These are phyloP conservation scores for Sarcophaga variegata DNA, from an alignment of 2,888 invertebrate species.

Conservation along the genomic window DNA sequence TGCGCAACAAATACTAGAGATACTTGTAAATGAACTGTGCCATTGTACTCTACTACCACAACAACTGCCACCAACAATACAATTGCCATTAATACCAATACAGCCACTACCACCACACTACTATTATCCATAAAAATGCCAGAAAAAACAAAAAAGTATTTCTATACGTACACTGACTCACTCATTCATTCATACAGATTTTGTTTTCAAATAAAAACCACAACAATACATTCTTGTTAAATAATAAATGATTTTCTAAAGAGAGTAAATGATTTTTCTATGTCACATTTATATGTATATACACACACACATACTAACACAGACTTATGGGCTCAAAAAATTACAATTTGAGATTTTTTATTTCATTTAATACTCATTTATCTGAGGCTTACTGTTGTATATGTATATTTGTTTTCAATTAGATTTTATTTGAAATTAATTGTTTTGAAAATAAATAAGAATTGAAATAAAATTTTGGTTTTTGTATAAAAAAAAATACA, in stretches of 20 bases:
- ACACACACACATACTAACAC: not conserved
- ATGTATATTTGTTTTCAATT: not conserved
- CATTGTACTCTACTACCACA: slow-evolving; percentile 27
- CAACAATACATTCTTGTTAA: slow-evolving; percentile 58
- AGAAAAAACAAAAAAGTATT: not conserved
- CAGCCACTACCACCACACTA: slow-evolving; percentile 36
- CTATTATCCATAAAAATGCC: not conserved
- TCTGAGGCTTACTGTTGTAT: not conserved
- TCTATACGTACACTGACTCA: not conserved
- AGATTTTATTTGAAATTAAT: slow-evolving; percentile 57
- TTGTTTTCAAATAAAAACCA: slow-evolving; percentile 35
- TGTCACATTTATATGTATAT: slow-evolving; percentile 3
- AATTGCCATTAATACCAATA: not conserved
- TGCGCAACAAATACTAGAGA: slow-evolving; percentile 66
- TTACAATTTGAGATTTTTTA: slow-evolving; percentile 10
- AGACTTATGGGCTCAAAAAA: slow-evolving; percentile 1
- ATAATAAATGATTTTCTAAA: slow-evolving; percentile 60
- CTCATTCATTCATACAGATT: not conserved
- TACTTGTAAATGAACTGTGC: slow-evolving; percentile 60
- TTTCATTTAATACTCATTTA: not conserved
- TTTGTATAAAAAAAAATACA: not conserved
- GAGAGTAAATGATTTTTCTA: slow-evolving; percentile 45
- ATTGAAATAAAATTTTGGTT: slow-evolving; percentile 43
- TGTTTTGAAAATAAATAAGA: slow-evolving; percentile 51
- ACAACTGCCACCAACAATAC: slow-evolving; percentile 9